phyloP scores from a whole-genome alignment of 2,888 invertebrate genomes.

The Agrochola litura region DNA sequence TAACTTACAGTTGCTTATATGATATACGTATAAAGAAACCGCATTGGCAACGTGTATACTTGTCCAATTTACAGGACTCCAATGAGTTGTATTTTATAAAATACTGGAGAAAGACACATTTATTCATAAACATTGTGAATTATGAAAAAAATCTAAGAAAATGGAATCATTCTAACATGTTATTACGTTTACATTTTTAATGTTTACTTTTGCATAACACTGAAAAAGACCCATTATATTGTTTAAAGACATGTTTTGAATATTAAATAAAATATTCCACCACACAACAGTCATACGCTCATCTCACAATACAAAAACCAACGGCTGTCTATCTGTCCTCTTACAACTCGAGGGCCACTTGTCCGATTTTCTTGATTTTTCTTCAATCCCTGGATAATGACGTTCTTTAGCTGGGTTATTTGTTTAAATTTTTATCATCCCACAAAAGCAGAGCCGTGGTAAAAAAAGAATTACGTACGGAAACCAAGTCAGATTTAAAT shows the following conservation, averaged over 20 bases:
- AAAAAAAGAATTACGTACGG: neutral
- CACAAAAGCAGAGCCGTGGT: neutral
- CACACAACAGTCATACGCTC: no score
- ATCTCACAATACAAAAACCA: no score
- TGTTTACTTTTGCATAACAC: no score
- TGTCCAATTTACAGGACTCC: neutral
- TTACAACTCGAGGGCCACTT: no score
- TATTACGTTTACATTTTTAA: no score
- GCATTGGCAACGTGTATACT: neutral
- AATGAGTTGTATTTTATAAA: neutral
- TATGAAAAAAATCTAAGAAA: neutral
- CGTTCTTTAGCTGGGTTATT: neutral
- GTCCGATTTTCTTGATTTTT: no score
- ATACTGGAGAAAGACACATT: neutral
- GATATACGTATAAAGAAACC: neutral
- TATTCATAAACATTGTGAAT: no score
- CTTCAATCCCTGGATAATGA: neutral
- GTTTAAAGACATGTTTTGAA: no score
- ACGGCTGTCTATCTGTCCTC: neutral
- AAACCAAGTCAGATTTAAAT: neutral
- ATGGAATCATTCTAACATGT: neutral
- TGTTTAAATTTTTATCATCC: neutral
- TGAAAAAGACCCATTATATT: neutral
- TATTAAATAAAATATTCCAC: neutral
- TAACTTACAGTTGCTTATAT: no score